Evolutionary conservation across 2,797 vertebrate species (phyloP), one percentile per base, ranked within the genome.

Genomic region (Pipistrellus nathusii): DNA sequence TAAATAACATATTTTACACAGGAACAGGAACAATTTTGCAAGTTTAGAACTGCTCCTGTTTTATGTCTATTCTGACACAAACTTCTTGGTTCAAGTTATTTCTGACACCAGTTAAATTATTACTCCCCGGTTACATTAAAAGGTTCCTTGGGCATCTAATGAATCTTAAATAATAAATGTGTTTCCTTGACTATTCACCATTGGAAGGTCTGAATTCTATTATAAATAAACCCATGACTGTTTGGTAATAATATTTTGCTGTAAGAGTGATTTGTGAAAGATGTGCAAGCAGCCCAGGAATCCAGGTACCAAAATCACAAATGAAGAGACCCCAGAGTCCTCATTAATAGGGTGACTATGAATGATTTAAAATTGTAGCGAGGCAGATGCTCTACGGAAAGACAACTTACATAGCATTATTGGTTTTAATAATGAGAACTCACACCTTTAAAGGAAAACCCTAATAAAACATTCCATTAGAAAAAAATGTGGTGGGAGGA

Each of bases 391-490:
- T 46, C 88, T 82, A 48, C 14, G 57, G 48, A 86, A 72, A 76
- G 84, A 82, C 66, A 92, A 95, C 59, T 89, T 89, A 27, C 53
- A 87, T 62, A 18, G n/a, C 55, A 90, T 83, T 92, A 95, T 82
- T 93, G 78, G 82, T 94, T 95, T 97, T 92, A 89, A 96, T 73
- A 93, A 93, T 48, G 86, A 91, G 66, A 85, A 82, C 38, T 21
- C 35, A 85, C 25, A 88, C 12, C 89, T 94, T 64, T 93, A 32
- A 95, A 84, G 85, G 55, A 92, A 96, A 96, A 88, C 92, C 51
- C 82, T 94, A 96, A 97, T 92, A 96, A 96, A 94, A 68, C 71
- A 97, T 96, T 92, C 83, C 78, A 92, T 87, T 88, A 95, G 48
- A 57, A 35, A 95, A 93, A 93, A 68, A 72, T 25, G 41, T 8